phyloP scores from a whole-genome alignment of 2,797 vertebrate genomes.

The Eutrigla gurnardus region DNA sequence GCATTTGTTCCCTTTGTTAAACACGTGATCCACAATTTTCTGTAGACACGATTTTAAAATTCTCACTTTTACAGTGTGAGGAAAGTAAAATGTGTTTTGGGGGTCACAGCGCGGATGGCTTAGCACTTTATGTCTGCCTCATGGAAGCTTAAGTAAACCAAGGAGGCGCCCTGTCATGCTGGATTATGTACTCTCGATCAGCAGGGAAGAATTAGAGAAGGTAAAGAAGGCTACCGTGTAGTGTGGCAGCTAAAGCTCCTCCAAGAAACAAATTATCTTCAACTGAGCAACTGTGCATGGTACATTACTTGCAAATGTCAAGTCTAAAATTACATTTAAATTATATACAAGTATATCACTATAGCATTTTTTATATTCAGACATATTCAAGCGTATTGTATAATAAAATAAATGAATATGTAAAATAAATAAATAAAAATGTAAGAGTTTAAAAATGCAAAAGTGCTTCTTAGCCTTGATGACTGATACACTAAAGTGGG shows the following conservation, averaged over 20 bases:
- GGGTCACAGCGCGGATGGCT: neutral
- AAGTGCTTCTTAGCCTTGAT: too few relatives aligned
- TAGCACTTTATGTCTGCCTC: neutral
- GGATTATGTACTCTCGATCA: conserved; percentile 12
- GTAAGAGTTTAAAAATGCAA: too few relatives aligned
- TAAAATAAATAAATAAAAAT: too few relatives aligned
- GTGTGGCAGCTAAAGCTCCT: conserved; percentile 24
- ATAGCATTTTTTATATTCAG: too few relatives aligned
- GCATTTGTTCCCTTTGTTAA: too few relatives aligned
- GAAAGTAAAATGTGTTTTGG: neutral
- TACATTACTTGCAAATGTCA: neutral
- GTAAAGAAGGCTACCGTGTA: conserved; percentile 1
- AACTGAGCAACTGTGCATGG: conserved; percentile 5
- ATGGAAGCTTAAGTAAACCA: conserved; percentile 15
- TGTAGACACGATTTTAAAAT: neutral
- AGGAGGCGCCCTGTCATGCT: conserved; percentile 12
- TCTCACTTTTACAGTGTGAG: neutral
- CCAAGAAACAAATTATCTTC: conserved; percentile 16
- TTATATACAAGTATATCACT: too few relatives aligned
- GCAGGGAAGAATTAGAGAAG: conserved; percentile 4
- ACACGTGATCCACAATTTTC: neutral
- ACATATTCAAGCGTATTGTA: too few relatives aligned
- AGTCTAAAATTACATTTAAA: too few relatives aligned
- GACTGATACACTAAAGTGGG: too few relatives aligned
- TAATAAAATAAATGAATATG: too few relatives aligned